phyloP scores from a whole-genome alignment of 2,888 invertebrate species.

The Nasonovia ribisnigri region DNA sequence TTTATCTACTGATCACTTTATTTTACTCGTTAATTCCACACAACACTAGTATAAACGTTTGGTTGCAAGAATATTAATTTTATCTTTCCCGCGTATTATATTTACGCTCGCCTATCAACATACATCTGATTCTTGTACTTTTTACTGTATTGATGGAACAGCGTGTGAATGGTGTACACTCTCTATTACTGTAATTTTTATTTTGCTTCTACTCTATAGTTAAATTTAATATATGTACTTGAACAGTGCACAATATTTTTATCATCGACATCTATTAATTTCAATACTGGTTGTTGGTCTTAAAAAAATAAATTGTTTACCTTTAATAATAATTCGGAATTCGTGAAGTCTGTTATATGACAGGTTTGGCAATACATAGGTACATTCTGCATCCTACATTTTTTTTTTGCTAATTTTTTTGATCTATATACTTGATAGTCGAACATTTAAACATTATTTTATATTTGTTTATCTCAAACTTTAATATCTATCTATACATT shows the following conservation, averaged over 20 bases:
- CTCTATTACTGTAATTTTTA: not conserved
- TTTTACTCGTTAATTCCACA: not conserved
- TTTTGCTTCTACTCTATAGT: not conserved
- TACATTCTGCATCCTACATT: not conserved
- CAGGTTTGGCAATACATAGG: not conserved
- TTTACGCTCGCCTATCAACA: not conserved
- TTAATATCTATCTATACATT: not conserved
- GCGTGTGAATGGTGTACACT: not conserved
- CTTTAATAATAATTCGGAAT: not conserved
- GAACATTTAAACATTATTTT: not conserved
- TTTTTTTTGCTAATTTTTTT: not conserved
- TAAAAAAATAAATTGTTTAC: not conserved
- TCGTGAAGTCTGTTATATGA: not conserved
- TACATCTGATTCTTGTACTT: not conserved
- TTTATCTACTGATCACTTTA: not conserved
- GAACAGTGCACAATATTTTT: not conserved
- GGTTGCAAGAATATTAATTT: not conserved
- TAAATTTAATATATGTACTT: not conserved
- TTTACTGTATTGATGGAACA: not conserved
- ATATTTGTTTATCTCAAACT: not conserved
- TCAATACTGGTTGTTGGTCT: not conserved
- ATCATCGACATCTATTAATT: not conserved
- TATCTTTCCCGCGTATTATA: not conserved
- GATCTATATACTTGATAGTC: not conserved
- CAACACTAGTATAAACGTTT: not conserved